These are phyloP conservation scores for Agapornis canus DNA, from an alignment of 2,797 vertebrate species.

Conservation along the genomic window DNA sequence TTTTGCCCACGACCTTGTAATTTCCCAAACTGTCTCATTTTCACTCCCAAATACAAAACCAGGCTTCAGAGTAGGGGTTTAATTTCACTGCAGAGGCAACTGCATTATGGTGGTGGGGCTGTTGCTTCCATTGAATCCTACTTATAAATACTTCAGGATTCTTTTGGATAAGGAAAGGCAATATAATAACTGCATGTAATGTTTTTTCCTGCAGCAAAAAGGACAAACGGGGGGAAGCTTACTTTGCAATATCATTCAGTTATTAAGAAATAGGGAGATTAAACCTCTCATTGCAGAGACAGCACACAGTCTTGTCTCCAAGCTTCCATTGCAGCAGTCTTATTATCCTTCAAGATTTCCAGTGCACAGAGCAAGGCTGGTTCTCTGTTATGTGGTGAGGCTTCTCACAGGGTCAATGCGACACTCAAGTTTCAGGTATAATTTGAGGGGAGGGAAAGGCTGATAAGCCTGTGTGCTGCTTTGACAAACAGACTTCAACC, in stretches of 20 bases:
- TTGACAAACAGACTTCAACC: not conserved
- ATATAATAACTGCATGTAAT: not conserved
- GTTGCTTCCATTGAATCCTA: not conserved
- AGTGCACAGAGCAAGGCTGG: not conserved
- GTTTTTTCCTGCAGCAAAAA: not conserved
- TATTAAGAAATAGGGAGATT: not conserved
- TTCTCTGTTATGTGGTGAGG: not conserved
- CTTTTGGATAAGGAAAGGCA: not conserved
- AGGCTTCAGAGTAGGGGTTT: not conserved
- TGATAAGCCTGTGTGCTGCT: not conserved
- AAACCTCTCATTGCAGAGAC: not conserved
- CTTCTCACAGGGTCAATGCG: not conserved
- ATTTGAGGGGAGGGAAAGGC: too few species aligned
- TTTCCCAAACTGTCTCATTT: not conserved
- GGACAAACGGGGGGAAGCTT: not conserved
- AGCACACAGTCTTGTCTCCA: not conserved
- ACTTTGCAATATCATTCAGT: not conserved
- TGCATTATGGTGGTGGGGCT: not conserved
- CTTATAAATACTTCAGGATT: not conserved
- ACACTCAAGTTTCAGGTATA: not conserved
- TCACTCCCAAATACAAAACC: not conserved
- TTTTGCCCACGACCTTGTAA: not conserved
- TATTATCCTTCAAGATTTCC: not conserved
- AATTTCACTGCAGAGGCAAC: not conserved
- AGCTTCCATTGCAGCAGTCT: not conserved